phyloP scores from a whole-genome alignment of 2,113 vertebrate genomes.

The Pogonocichla stellata region DNA sequence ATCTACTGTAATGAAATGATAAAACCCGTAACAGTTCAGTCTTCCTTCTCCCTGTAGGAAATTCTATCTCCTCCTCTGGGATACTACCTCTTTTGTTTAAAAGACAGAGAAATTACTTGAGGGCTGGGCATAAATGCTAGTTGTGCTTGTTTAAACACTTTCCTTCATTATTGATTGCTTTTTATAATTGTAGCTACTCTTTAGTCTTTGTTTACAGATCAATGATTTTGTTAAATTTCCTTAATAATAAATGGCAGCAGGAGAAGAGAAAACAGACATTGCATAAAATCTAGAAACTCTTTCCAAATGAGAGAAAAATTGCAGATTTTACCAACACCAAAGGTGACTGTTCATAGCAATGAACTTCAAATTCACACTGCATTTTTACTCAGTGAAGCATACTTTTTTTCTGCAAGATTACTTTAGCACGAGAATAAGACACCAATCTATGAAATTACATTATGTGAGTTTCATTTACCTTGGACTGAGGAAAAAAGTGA shows the following conservation, averaged over 20 bases:
- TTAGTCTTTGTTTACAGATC: not conserved
- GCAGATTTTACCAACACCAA: not conserved
- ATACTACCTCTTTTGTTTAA: conserved; percentile 23
- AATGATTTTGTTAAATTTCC: not conserved
- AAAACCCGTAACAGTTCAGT: conserved; percentile 18
- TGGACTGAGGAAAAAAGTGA: not conserved
- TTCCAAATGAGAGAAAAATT: not conserved
- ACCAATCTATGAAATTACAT: not conserved
- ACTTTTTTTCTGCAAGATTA: not conserved
- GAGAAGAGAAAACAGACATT: not conserved
- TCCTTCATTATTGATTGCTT: not conserved
- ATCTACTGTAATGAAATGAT: conserved; percentile 50
- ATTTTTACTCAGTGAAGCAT: not conserved
- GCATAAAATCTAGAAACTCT: not conserved
- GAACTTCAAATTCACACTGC: not conserved
- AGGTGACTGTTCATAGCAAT: not conserved
- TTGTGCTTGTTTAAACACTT: not conserved
- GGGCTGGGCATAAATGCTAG: not conserved
- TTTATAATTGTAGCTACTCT: not conserved
- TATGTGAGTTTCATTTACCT: not conserved
- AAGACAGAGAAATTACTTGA: not conserved
- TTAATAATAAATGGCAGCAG: not conserved
- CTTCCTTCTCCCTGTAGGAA: conserved; percentile 30
- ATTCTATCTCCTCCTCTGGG: not conserved
- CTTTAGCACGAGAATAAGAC: not conserved